Evolutionary conservation across 2,888 invertebrate species (phyloP).

Genomic region (Callyntrura sp.): DNA sequence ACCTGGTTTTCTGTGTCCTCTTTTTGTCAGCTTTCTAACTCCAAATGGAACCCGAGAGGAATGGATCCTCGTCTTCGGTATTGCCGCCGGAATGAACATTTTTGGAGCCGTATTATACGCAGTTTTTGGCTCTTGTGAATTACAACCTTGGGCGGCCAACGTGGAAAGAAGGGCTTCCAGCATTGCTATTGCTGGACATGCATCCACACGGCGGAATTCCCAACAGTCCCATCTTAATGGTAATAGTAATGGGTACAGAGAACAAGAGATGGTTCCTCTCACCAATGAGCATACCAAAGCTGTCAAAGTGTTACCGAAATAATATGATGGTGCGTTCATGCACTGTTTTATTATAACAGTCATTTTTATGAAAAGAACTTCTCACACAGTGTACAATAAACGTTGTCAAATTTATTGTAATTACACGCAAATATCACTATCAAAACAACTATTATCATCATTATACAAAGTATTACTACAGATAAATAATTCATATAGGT

Average conservation of each 20-base stretch:
- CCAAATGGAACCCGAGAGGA: conserved; percentile 85
- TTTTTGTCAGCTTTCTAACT: conserved; percentile 85
- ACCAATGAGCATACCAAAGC: conserved; percentile 39
- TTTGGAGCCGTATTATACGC: conserved; percentile 85
- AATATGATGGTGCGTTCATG: too few species aligned
- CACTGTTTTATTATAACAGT: too few species aligned
- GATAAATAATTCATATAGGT: too few species aligned
- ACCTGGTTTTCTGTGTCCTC: conserved; percentile 85
- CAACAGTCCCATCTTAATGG: conserved; percentile 47
- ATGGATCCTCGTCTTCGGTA: conserved; percentile 86
- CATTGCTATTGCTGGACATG: conserved; percentile 38
- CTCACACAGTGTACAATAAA: conserved; percentile 15
- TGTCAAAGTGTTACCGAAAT: conserved; percentile 3
- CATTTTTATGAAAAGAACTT: too few species aligned
- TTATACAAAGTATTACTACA: conserved; percentile 8
- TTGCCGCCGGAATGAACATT: conserved; percentile 85
- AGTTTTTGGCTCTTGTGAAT: conserved; percentile 85
- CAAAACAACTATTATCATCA: neutral
- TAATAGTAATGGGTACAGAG: neutral
- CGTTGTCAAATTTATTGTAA: neutral
- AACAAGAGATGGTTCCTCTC: conserved; percentile 67
- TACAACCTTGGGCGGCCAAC: conserved; percentile 85
- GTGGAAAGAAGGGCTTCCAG: conserved; percentile 59
- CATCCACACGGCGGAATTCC: neutral
- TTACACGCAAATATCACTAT: neutral